Percentiles rank a stretch among this genome's conserved stretches.
These are phyloP conservation scores for Eidolon helvum DNA, from an alignment of 2,113 vertebrate genomes.

Conservation along the genomic window DNA sequence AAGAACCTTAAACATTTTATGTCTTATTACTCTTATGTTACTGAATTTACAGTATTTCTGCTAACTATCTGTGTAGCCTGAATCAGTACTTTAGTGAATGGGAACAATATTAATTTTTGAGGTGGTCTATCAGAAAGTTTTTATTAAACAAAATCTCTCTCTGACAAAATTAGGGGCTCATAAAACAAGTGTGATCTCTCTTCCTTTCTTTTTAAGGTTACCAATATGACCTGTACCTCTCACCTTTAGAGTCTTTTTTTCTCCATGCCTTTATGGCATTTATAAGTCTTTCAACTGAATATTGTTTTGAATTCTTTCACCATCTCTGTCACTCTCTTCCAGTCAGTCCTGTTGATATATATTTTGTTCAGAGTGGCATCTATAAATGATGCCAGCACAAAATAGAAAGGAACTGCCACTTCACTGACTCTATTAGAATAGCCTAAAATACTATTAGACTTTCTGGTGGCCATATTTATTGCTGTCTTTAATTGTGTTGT, in stretches of 20 bases:
- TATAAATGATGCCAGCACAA: neutral
- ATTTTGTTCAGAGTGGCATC: neutral
- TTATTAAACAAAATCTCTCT: constrained; percentile 23
- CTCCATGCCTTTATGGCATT: neutral
- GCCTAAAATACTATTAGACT: neutral
- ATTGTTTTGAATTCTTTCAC: neutral
- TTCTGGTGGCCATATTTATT: neutral
- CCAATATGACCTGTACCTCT: neutral
- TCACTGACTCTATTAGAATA: neutral
- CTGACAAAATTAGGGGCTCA: neutral
- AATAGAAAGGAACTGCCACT: neutral
- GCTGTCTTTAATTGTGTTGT: neutral
- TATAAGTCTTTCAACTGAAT: neutral
- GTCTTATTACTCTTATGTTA: neutral
- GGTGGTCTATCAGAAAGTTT: neutral
- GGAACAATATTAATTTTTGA: neutral
- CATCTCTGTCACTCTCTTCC: neutral
- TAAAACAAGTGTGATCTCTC: neutral
- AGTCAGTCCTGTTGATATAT: neutral
- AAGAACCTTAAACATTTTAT: neutral
- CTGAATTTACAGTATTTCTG: neutral
- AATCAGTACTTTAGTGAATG: neutral
- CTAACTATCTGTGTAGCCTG: neutral
- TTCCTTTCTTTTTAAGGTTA: neutral
- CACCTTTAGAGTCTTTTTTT: neutral